Conservation (phyloP, 2,797 vertebrate genomes). For the Triplophysa bombifrons region DNA sequence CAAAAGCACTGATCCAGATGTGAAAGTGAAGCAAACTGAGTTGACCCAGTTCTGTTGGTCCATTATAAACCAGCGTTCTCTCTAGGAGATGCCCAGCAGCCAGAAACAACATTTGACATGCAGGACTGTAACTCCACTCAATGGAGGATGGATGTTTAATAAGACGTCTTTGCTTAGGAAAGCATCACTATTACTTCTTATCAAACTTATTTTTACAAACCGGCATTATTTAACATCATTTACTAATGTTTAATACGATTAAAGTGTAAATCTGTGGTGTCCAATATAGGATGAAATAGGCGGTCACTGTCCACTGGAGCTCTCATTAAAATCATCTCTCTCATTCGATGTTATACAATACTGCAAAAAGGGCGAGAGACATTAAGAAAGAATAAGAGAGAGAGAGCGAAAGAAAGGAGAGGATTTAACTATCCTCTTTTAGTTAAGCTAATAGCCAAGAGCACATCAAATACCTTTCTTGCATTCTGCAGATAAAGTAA, state of each 20-base stretch:
- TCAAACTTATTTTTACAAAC: neutral
- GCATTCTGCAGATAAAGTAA: conserved; percentile 13
- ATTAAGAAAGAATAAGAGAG: neutral
- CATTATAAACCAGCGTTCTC: conserved; percentile 3
- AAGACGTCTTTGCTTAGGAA: neutral
- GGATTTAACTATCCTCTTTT: neutral
- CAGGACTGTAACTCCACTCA: neutral
- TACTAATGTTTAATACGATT: neutral
- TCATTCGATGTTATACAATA: neutral
- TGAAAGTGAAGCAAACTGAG: conserved; percentile 3
- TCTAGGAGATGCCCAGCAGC: neutral
- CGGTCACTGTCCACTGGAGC: neutral
- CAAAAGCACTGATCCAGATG: conserved; percentile 22
- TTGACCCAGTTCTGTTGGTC: conserved; percentile 22
- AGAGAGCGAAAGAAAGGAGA: neutral
- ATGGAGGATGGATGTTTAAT: neutral
- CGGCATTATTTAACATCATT: too few species aligned
- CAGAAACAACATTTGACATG: conserved; percentile 15
- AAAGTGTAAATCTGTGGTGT: conserved; percentile 1
- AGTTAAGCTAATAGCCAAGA: neutral
- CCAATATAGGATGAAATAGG: neutral
- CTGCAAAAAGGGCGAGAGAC: neutral
- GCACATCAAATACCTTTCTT: neutral
- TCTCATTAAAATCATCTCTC: neutral
- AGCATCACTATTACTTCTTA: neutral